phyloP scores from a whole-genome alignment of 2,888 invertebrate genomes.

The Cheilosia pagana region DNA sequence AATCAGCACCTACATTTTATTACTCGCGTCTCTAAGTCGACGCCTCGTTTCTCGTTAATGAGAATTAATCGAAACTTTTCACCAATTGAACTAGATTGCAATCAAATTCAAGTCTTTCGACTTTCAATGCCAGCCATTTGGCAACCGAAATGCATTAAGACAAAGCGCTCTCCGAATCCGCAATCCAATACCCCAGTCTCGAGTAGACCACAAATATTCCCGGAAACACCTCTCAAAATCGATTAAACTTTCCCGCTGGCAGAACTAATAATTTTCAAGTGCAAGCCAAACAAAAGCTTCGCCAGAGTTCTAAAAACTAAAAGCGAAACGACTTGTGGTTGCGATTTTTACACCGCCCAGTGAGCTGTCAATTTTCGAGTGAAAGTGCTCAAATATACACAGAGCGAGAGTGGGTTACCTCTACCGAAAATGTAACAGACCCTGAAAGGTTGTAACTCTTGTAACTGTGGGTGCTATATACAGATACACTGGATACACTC shows the following conservation, averaged over 20 bases:
- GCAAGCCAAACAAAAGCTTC: constrained; percentile 78
- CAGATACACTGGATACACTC: background rate
- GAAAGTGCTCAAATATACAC: constrained; percentile 1
- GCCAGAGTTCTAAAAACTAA: background rate
- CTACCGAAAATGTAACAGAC: background rate
- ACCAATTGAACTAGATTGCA: constrained; percentile 20
- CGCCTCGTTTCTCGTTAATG: background rate
- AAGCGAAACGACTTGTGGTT: background rate
- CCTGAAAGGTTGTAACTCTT: background rate
- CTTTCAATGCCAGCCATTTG: background rate
- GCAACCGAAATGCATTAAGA: background rate
- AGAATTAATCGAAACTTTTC: constrained; percentile 8
- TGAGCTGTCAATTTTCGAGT: constrained; percentile 1
- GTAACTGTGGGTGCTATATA: background rate
- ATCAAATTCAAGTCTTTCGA: constrained; percentile 10
- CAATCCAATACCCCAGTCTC: constrained; percentile 6
- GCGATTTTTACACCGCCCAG: background rate
- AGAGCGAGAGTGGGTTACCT: background rate
- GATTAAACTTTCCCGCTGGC: constrained; percentile 80
- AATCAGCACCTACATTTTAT: background rate
- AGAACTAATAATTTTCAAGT: constrained; percentile 81
- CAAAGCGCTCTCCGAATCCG: background rate
- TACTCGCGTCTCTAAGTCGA: background rate
- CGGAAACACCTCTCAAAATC: constrained; percentile 75
- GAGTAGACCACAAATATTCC: constrained; percentile 33